phyloP scores from a whole-genome alignment of 2,888 invertebrate genomes.

The Polietes domitor region DNA sequence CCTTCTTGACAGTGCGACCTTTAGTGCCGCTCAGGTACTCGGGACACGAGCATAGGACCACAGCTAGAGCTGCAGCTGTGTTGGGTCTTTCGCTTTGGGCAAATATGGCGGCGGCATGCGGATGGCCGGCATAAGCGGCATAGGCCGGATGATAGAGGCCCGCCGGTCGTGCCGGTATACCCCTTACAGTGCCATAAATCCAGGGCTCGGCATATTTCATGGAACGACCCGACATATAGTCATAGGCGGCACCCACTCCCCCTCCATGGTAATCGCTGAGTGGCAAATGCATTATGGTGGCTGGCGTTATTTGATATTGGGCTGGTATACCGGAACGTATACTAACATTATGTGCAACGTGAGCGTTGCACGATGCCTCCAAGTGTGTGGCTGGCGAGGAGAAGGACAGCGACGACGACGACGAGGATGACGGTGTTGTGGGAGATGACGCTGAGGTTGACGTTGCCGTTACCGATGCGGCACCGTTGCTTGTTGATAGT shows the following conservation, averaged over 20 bases:
- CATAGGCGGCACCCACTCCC: constrained; percentile 67
- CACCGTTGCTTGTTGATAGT: constrained; percentile 77
- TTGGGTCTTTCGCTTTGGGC: constrained; percentile 75
- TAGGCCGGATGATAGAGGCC: constrained; percentile 71
- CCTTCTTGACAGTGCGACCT: constrained; percentile 87
- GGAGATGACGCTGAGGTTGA: constrained; percentile 62
- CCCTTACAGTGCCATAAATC: constrained; percentile 90
- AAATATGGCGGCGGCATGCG: constrained; percentile 74
- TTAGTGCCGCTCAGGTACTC: constrained; percentile 90
- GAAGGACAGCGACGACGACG: not conserved
- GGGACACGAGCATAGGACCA: constrained; percentile 90
- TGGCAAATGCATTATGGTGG: constrained; percentile 63
- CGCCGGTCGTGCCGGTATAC: constrained; percentile 81
- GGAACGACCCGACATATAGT: constrained; percentile 85
- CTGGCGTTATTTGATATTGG: constrained; percentile 61
- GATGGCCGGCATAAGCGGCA: constrained; percentile 69
- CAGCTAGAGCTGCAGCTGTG: constrained; percentile 82
- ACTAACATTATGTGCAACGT: constrained; percentile 58
- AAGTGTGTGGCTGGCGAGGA: constrained; percentile 58
- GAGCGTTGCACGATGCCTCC: constrained; percentile 55
- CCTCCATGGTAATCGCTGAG: constrained; percentile 63
- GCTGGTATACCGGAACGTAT: constrained; percentile 38
- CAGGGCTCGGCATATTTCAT: constrained; percentile 93
- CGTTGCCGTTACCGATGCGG: constrained; percentile 70
- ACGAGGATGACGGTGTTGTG: constrained; percentile 42